phyloP scores from a whole-genome alignment of 2,113 vertebrate genomes.

The Nothocercus julius region DNA sequence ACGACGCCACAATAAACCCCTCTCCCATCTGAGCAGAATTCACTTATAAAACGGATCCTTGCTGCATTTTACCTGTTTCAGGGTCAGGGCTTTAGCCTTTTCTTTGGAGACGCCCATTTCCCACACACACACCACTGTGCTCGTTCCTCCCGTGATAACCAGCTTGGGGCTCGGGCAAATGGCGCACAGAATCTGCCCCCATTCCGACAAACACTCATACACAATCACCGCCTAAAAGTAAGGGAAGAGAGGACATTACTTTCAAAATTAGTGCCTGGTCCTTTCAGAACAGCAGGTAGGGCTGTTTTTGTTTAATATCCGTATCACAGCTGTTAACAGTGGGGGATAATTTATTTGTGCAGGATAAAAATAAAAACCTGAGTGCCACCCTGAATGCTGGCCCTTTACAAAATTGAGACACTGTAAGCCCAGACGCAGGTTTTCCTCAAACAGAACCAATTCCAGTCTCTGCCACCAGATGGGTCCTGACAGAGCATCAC shows the following conservation, averaged over 20 bases:
- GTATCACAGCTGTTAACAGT: neutral
- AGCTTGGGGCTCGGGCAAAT: conserved; percentile 96
- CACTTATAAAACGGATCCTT: neutral
- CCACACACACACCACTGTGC: conserved; percentile 96
- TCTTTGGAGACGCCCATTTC: conserved; percentile 94
- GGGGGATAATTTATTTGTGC: neutral
- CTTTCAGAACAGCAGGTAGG: neutral
- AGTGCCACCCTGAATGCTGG: fast-evolving
- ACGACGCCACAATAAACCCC: neutral
- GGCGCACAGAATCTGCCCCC: conserved; percentile 95
- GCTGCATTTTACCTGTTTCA: conserved; percentile 89
- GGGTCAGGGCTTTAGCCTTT: conserved; percentile 87
- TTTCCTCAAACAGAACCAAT: neutral
- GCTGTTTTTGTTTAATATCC: neutral
- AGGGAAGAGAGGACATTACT: conserved; percentile 6
- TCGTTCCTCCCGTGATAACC: conserved; percentile 92
- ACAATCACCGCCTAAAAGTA: conserved; percentile 87
- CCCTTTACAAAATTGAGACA: neutral
- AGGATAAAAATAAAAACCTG: neutral
- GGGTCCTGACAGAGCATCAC: fast-evolving
- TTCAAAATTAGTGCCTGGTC: neutral
- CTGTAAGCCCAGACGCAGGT: fast-evolving
- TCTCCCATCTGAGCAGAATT: neutral
- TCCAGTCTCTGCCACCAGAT: neutral
- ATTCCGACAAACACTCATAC: conserved; percentile 96